A percentile compares a stretch with the other conserved stretches of the same genome.
phyloP scores from a whole-genome alignment of 2,113 vertebrate genomes.

The Terrapene triunguis region DNA sequence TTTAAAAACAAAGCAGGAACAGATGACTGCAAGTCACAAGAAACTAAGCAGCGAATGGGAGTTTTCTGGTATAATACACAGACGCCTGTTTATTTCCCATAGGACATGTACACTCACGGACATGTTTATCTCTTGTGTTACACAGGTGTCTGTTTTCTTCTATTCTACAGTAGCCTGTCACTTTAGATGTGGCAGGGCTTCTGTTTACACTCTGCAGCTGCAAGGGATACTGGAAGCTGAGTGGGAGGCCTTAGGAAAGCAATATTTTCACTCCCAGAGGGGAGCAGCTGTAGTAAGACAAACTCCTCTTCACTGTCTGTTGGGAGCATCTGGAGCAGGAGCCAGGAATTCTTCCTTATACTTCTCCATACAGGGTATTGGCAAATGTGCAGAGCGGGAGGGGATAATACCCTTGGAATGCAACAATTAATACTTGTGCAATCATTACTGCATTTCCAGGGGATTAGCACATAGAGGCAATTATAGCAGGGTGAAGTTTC shows the following conservation, averaged over 20 bases:
- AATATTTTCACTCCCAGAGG: constrained; percentile 29
- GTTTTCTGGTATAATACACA: fast-evolving
- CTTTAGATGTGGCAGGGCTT: neutral
- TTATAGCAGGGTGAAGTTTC: constrained; percentile 43
- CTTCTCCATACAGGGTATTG: constrained; percentile 6
- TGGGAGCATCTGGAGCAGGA: constrained; percentile 32
- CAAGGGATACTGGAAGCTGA: neutral
- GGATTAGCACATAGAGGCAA: constrained; percentile 71
- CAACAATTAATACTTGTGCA: constrained; percentile 65
- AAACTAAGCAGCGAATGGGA: neutral
- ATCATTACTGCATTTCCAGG: constrained; percentile 71
- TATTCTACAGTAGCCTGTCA: neutral
- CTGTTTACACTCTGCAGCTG: constrained; percentile 13
- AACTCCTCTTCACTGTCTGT: neutral
- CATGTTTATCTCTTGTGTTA: neutral
- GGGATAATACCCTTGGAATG: constrained; percentile 72
- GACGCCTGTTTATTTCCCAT: neutral
- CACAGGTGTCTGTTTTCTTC: neutral
- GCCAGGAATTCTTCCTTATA: neutral
- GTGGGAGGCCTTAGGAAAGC: neutral
- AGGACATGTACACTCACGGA: neutral
- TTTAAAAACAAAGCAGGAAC: neutral
- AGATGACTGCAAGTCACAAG: neutral
- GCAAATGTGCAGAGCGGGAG: constrained; percentile 18
- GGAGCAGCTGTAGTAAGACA: constrained; percentile 3